A percentile compares a stretch with the other conserved stretches of the same genome.
phyloP scores from a whole-genome alignment of 2,113 vertebrate species.

The Glaucomys volans region DNA sequence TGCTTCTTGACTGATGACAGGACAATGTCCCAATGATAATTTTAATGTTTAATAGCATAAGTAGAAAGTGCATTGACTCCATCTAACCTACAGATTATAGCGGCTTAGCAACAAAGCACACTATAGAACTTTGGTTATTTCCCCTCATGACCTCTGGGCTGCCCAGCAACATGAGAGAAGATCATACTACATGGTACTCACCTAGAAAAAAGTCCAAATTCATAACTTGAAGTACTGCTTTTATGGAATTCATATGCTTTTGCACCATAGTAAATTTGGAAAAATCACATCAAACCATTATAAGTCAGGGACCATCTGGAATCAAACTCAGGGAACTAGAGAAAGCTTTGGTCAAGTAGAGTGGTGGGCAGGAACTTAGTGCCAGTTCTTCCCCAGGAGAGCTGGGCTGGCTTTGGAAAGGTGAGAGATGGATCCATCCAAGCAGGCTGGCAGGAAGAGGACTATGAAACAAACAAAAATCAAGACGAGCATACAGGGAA shows the following conservation, averaged over 20 bases:
- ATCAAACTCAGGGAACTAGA: background rate
- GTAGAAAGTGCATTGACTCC: background rate
- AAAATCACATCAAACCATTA: background rate
- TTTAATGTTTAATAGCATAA: background rate
- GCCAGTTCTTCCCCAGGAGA: background rate
- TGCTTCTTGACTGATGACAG: background rate
- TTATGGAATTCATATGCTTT: background rate
- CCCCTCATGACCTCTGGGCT: background rate
- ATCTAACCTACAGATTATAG: too few relatives aligned
- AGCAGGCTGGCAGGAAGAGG: background rate
- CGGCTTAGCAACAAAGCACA: background rate
- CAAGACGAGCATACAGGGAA: background rate
- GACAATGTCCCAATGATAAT: background rate
- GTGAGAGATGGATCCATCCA: background rate
- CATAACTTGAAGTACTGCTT: background rate
- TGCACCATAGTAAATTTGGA: too few relatives aligned
- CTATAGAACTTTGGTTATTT: background rate
- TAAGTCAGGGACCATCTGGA: background rate
- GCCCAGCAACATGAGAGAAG: background rate
- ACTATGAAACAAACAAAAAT: background rate
- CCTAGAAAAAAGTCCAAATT: background rate
- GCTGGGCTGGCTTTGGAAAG: background rate
- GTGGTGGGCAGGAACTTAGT: background rate
- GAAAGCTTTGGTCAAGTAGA: background rate
- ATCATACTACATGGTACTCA: background rate